phyloP scores from a whole-genome alignment of 2,797 vertebrate genomes.

The Crypturellus tataupa region DNA sequence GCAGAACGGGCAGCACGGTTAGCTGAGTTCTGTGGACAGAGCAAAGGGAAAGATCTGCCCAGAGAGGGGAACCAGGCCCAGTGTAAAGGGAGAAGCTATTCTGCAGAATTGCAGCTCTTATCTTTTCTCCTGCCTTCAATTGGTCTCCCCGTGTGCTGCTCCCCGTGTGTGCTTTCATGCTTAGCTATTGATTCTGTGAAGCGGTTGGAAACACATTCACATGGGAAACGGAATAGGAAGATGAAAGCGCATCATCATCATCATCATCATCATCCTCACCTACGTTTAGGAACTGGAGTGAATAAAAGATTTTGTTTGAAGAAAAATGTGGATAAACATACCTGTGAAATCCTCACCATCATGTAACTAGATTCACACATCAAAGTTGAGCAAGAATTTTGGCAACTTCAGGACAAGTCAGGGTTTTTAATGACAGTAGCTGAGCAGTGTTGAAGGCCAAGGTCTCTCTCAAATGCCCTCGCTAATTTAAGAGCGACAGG shows the following conservation, averaged over 20 bases:
- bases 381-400: not conserved
- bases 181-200: not conserved
- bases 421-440: not conserved
- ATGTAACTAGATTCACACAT: not conserved
- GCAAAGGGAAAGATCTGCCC: not conserved
- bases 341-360: not conserved
- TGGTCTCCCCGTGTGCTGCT: conserved; percentile 7
- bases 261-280: not conserved
- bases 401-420: not conserved
- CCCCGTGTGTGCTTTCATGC: fast-evolving
- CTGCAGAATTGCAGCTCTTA: conserved; percentile 26
- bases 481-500: not conserved
- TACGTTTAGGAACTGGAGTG: not conserved
- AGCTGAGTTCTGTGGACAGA: not conserved
- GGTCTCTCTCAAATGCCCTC: not conserved
- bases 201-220: not conserved
- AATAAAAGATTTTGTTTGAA: not conserved
- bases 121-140: not conserved
- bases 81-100: not conserved
- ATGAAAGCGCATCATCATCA: not conserved
- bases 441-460: not conserved
- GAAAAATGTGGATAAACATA: not conserved
- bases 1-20: not conserved
- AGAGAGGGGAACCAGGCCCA: not conserved
- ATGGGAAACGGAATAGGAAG: not conserved